These are phyloP conservation scores for Romanogobio albipinnatus DNA, from an alignment of 2,113 vertebrate genomes.

Conservation along the genomic window DNA sequence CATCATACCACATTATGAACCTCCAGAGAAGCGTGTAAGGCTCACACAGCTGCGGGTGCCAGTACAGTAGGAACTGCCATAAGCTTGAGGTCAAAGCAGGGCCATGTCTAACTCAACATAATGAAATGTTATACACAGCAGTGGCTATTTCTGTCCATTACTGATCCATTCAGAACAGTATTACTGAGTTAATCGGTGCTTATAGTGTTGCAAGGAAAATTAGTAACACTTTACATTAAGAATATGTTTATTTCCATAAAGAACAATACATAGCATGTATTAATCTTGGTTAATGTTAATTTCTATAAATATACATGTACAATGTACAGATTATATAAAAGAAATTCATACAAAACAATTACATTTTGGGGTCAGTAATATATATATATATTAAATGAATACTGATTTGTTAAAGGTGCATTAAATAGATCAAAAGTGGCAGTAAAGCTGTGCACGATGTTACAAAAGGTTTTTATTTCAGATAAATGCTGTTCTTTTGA, in stretches of 20 bases:
- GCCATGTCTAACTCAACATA: conserved; percentile 29
- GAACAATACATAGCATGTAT: background rate
- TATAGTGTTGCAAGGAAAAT: background rate
- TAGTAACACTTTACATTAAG: background rate
- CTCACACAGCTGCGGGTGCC: conserved; percentile 41
- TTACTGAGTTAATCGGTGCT: conserved; percentile 7
- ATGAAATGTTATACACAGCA: conserved; percentile 34
- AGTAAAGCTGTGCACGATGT: background rate
- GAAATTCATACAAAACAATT: too few species aligned
- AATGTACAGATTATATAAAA: background rate
- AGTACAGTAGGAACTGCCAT: conserved; percentile 54
- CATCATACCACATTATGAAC: conserved; percentile 76
- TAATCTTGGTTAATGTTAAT: background rate
- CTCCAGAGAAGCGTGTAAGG: conserved; percentile 53
- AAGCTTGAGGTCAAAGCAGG: conserved; percentile 43
- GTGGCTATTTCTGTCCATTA: conserved; percentile 32
- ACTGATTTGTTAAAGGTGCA: background rate
- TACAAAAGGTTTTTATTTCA: too few species aligned
- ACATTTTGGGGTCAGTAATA: too few species aligned
- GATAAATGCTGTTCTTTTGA: too few species aligned
- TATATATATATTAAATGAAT: too few species aligned
- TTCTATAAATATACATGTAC: background rate
- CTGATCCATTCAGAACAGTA: background rate
- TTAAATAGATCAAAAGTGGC: background rate
- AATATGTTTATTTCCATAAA: too few species aligned